Base-by-base conservation (phyloP, 2,888 invertebrate species). In the Zeuzera pyrina region DNA sequence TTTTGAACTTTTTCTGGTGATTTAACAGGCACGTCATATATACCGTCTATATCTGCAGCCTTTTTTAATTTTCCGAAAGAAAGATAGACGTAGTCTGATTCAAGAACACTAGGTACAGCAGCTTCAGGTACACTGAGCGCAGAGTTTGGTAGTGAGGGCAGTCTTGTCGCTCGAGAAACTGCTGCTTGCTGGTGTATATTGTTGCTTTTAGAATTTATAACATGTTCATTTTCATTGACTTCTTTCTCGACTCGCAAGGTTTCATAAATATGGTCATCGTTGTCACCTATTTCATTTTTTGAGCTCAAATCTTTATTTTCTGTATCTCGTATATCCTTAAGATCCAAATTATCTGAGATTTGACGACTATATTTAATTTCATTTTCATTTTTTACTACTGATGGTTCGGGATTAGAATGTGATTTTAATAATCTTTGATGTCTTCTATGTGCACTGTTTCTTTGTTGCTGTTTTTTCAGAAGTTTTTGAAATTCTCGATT, bases 401-500 rank as follows among this genome's bases (percentile, higher is more conserved):
- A 77, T 45, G 85, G 84, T 39, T 85, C 79, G 1, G 85, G 78
- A 39, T 72, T 78, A 2, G 79, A 83, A 52, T 83, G 73, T 22
- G 86, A 84, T 43, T 86, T 85, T 39, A 86, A 63, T 13, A 87
- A 61, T 36, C 86, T 77, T 38, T 87, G 86, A 46, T 86, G 84
- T 39, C 86, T 62, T 35, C 84, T 72, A 36, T 86, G 85, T 13
- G 85, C 77, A 28, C 70, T 83, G 41, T 83, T 86, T 47, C 85
- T 72, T 35, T 67, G 85, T 40, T 91, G 88, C 49, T 91, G 91
- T 49, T 91, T 91, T 46, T 91, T 91, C 14, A 92, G 74, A 25
- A 93, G 84, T 42, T 91, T 89, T 45, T 93, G 91, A 44, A 94
- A 93, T 41, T 93, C 93, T 47, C 91, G 87, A 54, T 91, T 93